Evolutionary conservation across 1,140 invertebrate genomes (phyloP), one percentile per base, ranked within the genome.

Genomic region (Eupeodes corollae): DNA sequence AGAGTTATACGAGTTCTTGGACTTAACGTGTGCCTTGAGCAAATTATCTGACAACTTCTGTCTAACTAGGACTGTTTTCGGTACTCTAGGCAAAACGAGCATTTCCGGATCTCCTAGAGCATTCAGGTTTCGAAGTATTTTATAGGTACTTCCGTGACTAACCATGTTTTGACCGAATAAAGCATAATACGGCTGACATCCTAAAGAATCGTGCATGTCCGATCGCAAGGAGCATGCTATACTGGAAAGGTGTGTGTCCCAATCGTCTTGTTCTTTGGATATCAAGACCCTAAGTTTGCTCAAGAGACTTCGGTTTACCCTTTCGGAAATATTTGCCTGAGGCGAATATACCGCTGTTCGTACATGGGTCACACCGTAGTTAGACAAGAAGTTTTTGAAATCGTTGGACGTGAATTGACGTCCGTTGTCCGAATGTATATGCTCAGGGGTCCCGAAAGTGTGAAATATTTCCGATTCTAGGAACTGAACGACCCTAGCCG

Each of bases 391-490:
- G 2, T 45, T 3, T 10, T 48, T 21, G 16, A 47, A 47, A 1
- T 15, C 30, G 6, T 42, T 32, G 0, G 49, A 53, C 15, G 34
- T 48, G 35, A 54, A 54, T 15, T 54, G 48, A 1, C 38, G 33
- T 3, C 50, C 50, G 35, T 54, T 54, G 16, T 54, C 52, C 6
- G 44, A 54, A 5, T 44, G 44, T 1, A 52, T 41, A 11, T 26
- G 15, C 43, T 52, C 50, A 0, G 50, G 53, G 11, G 46, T 30
- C 2, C 50, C 48, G 32, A 48, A 52, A 26, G 33, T 48, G 31
- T 52, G 51, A n/a, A 52, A 50, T 2, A 55, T 6, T 8, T 55
- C 51, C 5, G 42, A 6, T 11, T 52, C 48, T 14, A 51, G 14
- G 35, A 38, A 54, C n/a, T 42, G 18, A 0, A 34, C 21, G 14